Conservation (phyloP, 53 echinoderm and acorn worm genomes). For the Holothuria leucospilota region DNA sequence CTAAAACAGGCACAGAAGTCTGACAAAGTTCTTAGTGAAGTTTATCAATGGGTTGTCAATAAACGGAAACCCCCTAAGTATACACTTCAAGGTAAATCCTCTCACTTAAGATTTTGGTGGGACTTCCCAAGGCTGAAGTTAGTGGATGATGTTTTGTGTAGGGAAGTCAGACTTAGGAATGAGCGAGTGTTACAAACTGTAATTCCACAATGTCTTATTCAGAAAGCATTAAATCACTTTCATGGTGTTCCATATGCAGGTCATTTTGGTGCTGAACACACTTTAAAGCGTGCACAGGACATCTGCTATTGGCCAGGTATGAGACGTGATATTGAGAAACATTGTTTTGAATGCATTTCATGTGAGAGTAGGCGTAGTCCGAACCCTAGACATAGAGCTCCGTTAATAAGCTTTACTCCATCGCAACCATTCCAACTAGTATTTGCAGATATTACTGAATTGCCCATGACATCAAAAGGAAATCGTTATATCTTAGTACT, state of each 20-base stretch:
- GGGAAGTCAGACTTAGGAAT: neutral
- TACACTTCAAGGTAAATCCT: neutral
- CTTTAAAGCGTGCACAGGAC: constrained; percentile 11
- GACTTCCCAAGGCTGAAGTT: neutral
- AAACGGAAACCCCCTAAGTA: neutral
- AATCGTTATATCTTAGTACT: too few species aligned
- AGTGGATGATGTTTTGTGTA: neutral
- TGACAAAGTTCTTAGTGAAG: neutral
- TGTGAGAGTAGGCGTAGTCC: too few species aligned
- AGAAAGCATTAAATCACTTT: neutral
- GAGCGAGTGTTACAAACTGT: neutral
- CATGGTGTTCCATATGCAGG: constrained; percentile 53
- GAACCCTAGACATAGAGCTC: too few species aligned
- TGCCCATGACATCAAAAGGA: too few species aligned
- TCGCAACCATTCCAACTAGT: too few species aligned
- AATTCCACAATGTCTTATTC: constrained; percentile 22
- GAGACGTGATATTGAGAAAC: neutral
- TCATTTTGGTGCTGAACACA: constrained; percentile 42
- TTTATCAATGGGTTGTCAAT: neutral
- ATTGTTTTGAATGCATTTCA: neutral
- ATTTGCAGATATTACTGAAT: too few species aligned
- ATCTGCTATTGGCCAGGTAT: constrained; percentile 54
- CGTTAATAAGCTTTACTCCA: too few species aligned
- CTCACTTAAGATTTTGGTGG: neutral
- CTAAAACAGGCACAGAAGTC: neutral